These are phyloP conservation scores for Ceramica pisi DNA, from an alignment of 2,888 invertebrate species.

Conservation along the genomic window DNA sequence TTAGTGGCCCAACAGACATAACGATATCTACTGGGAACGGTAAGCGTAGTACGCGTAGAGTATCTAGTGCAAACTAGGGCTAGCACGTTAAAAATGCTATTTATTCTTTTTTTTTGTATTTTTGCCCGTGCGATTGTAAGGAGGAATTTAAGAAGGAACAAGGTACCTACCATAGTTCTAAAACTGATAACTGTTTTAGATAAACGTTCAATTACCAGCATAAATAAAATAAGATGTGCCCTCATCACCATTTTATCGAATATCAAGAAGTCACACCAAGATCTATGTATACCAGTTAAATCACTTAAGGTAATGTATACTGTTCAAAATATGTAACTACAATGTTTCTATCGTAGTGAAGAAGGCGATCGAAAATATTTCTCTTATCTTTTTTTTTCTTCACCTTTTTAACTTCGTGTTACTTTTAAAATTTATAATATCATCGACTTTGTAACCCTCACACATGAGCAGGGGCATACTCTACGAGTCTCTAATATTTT, in stretches of 20 bases:
- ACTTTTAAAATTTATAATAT: background rate
- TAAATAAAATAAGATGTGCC: no score
- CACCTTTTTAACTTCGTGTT: no score
- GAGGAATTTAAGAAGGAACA: background rate
- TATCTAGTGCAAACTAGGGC: constrained; percentile 50
- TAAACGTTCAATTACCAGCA: no score
- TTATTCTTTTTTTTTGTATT: background rate
- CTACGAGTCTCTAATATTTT: background rate
- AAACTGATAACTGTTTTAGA: no score
- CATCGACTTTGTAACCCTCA: no score
- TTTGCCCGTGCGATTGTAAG: no score
- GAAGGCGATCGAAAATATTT: background rate
- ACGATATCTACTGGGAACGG: constrained; percentile 81
- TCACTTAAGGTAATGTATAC: background rate
- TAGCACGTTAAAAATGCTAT: background rate
- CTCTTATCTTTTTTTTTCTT: no score
- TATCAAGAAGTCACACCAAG: background rate
- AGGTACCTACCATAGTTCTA: background rate
- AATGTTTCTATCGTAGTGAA: background rate
- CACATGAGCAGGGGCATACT: background rate
- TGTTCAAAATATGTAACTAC: background rate
- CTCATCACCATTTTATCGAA: background rate
- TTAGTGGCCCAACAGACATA: constrained; percentile 72
- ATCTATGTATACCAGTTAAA: background rate
- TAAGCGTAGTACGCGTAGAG: constrained; percentile 64